phyloP scores from a whole-genome alignment of 1,140 invertebrate genomes.

The Palaemon carinicauda region DNA sequence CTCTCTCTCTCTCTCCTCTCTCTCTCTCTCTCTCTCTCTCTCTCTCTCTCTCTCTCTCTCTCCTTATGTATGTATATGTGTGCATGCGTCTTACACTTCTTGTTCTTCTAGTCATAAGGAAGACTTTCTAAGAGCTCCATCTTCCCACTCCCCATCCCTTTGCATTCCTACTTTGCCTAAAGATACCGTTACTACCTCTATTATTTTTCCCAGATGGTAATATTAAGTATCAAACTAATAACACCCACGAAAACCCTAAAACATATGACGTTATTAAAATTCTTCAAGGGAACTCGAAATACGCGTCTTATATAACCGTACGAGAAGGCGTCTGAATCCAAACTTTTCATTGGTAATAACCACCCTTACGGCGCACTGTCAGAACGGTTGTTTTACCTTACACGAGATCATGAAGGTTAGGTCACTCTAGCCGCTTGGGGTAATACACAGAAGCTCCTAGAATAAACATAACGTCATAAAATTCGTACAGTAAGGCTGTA shows the following conservation, averaged over 20 bases:
- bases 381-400: background rate
- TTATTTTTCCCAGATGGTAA: constrained; percentile 18
- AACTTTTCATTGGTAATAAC: background rate
- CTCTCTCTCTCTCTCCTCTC: background rate
- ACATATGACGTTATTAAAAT: constrained; percentile 41
- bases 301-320: background rate
- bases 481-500: constrained; percentile 26
- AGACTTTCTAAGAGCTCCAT: background rate
- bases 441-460: constrained; percentile 49
- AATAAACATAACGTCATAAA: constrained; percentile 51
- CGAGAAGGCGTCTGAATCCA: background rate
- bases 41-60: background rate
- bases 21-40: background rate
- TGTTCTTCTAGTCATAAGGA: background rate
- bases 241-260: constrained; percentile 34
- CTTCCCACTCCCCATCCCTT: background rate
- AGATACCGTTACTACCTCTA: background rate
- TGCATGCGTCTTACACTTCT: background rate
- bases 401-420: background rate
- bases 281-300: constrained; percentile 24
- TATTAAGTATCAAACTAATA: constrained; percentile 22
- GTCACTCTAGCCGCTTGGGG: background rate
- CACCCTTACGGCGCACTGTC: background rate
- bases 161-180: background rate
- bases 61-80: too few relatives aligned